Evolutionary conservation across 2,797 vertebrate genomes (phyloP), one percentile per base, ranked within the genome.

Genomic region (Microctenopoma stevenorrisi): DNA sequence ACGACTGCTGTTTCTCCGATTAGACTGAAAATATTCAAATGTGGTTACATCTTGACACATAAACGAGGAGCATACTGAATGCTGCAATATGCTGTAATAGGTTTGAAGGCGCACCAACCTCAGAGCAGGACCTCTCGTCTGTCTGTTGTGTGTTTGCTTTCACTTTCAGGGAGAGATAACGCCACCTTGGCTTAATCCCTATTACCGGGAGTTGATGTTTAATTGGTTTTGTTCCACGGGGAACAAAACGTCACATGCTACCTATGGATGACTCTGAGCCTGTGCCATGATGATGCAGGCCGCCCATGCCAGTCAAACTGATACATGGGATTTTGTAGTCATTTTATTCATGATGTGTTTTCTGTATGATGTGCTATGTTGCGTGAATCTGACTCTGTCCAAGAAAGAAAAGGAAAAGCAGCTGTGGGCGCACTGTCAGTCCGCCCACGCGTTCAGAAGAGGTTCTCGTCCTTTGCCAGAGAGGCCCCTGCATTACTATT

Each of bases 71-170:
- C 3, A 4, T 1, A 12, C 18, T 48, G 47, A 73, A 71, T 78
- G 79, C 67, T 86, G 84, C 81, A 91, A 87, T 60, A 64, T 13
- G 54, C 18, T 74, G 79, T 50, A 79, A 86, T 33, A 71, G 33
- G 47, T 63, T 44, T 53, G 22, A 82, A 37, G 22, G 22, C 22
- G 55, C 14, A 30, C 4, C 14, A 44, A 71, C 64, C 79, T 74
- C 57, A 65, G 63, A 73, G 64, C 48, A 33, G 42, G 52, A 60
- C 79, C 38, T 33, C 5, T 33, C 3, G 59, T 8, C 38, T 74
- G 40, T 76, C 69, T 42, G 59, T 54, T 49, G 33, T 42, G 38
- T 59, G 50, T 66, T 84, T 25, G 53, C 48, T 43, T 70, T 33
- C 25, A 63, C 79, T 79, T 71, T 38, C 63, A 57, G 22, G 35